Evolutionary conservation across 2,113 vertebrate genomes (phyloP).

Genomic region (Macrotis lagotis): DNA sequence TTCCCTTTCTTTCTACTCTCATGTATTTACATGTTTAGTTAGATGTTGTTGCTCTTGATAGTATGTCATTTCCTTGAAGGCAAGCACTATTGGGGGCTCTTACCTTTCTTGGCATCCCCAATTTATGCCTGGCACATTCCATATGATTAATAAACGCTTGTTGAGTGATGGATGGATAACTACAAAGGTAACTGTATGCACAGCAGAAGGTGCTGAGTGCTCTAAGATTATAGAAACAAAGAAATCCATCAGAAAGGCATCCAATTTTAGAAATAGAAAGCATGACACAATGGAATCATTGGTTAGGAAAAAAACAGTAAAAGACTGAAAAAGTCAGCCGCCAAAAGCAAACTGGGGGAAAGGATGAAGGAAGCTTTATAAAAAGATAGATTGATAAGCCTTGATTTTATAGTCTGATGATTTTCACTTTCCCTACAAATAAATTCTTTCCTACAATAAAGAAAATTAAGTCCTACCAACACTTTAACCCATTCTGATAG

Average conservation of each 20-base stretch:
- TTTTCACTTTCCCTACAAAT: neutral
- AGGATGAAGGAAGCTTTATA: neutral
- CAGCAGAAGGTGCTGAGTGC: neutral
- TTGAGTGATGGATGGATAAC: too few relatives aligned
- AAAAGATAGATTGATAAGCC: neutral
- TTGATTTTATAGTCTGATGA: neutral
- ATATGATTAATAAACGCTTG: neutral
- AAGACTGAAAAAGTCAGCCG: neutral
- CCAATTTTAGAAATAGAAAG: neutral
- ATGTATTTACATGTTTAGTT: too few relatives aligned
- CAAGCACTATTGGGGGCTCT: neutral
- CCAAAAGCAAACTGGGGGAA: neutral
- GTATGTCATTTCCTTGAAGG: neutral
- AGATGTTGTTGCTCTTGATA: neutral
- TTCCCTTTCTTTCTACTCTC: neutral
- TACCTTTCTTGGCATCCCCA: neutral
- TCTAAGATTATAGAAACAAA: neutral
- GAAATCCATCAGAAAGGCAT: neutral
- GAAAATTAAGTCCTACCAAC: neutral
- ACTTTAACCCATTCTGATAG: neutral
- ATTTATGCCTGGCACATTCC: too few relatives aligned
- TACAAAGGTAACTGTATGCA: neutral
- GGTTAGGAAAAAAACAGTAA: neutral
- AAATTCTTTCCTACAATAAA: neutral
- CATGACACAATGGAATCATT: neutral